Evolutionary conservation across 1,140 invertebrate species (phyloP).

Genomic region (Phthorimaea operculella): DNA sequence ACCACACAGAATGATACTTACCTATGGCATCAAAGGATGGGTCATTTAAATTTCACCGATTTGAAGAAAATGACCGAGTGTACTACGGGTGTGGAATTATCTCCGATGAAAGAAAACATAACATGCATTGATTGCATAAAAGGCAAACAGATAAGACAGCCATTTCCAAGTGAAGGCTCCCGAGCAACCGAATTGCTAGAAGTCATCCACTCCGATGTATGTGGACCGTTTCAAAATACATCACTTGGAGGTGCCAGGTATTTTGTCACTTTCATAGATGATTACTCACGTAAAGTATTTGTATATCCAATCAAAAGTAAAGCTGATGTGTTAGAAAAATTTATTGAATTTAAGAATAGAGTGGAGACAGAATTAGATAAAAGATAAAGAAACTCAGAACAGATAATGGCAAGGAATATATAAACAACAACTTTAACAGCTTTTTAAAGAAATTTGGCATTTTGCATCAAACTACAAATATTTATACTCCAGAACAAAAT

Average conservation of each 20-base stretch:
- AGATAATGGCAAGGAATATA: too few relatives aligned
- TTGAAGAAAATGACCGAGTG: conserved; percentile 13
- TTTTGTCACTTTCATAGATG: conserved; percentile 53
- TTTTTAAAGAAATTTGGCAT: background rate
- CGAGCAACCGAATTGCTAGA: conserved; percentile 5
- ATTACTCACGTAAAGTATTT: conserved; percentile 36
- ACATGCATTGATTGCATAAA: conserved; percentile 12
- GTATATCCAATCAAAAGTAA: too few relatives aligned
- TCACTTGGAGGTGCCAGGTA: conserved; percentile 37
- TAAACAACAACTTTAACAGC: conserved; percentile 28
- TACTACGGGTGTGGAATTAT: conserved; percentile 14
- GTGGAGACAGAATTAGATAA: too few relatives aligned
- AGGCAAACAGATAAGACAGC: conserved; percentile 3
- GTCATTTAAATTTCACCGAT: conserved; percentile 16
- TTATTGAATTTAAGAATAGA: too few relatives aligned
- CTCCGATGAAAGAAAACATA: conserved; percentile 10
- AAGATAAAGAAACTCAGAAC: too few relatives aligned
- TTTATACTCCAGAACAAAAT: too few relatives aligned
- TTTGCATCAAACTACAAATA: background rate
- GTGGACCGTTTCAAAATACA: conserved; percentile 42
- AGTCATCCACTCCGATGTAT: conserved; percentile 38
- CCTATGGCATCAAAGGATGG: conserved; percentile 18
- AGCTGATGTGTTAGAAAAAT: conserved; percentile 35
- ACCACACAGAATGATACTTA: conserved; percentile 8
- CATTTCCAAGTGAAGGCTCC: conserved; percentile 7